Base-by-base conservation (phyloP, 2,888 invertebrate genomes). In the Sesamia inferens region DNA sequence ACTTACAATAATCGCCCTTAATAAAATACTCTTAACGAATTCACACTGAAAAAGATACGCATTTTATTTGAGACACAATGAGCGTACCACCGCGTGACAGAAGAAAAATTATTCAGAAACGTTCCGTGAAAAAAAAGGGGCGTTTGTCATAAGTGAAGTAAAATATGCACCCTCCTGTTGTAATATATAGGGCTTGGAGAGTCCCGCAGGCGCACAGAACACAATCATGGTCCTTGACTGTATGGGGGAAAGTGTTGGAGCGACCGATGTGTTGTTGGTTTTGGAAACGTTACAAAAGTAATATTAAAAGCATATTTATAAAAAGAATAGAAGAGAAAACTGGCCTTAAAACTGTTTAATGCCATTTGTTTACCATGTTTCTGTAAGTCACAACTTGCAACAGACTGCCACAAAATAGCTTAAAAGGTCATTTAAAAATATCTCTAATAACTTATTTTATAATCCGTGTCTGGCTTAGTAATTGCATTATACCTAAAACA, bases 131-230 rank as follows among this genome's bases (percentile, higher is more conserved):
- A 81, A 86, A 87, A 83, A 85, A 77, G 71, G 65, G 69, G 72
- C 76, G 76, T 85, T 88, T 79, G 79, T 88, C 86, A 88, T 88
- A 83, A 84, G 87, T 83, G 80, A 79, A 81, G 82, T 87, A 88
- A 88, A 88, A 87, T 88, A 88, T 88, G 85, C 88, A 88, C 88
- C 88, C 88, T 88, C 78, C 78, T 74, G 77, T 59, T 51, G 83
- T 86, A 85, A 88, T 88, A 86, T 87, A 88, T 87, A 81, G 87
- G 80, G 80, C 73, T 63, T 72, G 80, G 79, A 78, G 86, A 74
- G 81, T 78, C 73, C 70, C 76, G 61, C 65, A 55, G 42, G 73
- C 71, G 76, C 78, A 51, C 74, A 66, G 76, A 79, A 65, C 78
- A 66, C 72, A 67, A 64, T 76, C 70, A 70, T 74, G 75, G n/a